A percentile compares a stretch with the other conserved stretches of the same genome.
phyloP scores from a whole-genome alignment of 2,797 vertebrate species.

The Esox masquinongy region DNA sequence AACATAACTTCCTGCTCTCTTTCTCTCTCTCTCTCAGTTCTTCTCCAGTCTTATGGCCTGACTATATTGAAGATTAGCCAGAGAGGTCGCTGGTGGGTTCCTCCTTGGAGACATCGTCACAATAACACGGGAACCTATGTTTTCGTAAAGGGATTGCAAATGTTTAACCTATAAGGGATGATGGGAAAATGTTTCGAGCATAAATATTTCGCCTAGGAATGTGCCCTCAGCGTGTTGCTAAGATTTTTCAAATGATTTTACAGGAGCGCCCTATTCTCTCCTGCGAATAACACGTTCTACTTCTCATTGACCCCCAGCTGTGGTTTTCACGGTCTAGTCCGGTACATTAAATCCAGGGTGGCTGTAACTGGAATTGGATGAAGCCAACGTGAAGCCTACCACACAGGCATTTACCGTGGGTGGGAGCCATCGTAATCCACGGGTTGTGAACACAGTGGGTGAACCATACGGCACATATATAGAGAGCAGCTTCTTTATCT shows the following conservation, averaged over 20 bases:
- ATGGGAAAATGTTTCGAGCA: neutral
- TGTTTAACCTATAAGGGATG: neutral
- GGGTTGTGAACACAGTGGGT: slow-evolving; percentile 39
- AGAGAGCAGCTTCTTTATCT: neutral
- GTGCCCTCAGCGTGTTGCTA: slow-evolving; percentile 19
- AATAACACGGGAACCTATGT: neutral
- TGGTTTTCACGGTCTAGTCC: slow-evolving; percentile 36
- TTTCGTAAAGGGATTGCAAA: neutral
- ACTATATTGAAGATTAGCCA: slow-evolving; percentile 17
- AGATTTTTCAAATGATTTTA: slow-evolving; percentile 35
- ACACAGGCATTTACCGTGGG: slow-evolving; percentile 40
- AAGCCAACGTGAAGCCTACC: slow-evolving; percentile 27
- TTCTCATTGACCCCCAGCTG: slow-evolving; percentile 31
- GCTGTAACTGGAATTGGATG: slow-evolving; percentile 45
- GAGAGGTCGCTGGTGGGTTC: neutral
- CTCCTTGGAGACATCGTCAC: neutral
- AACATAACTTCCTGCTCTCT: neutral
- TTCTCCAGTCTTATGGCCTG: neutral
- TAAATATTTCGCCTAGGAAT: neutral
- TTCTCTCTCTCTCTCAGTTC: slow-evolving; percentile 6
- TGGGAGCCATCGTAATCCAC: slow-evolving; percentile 46
- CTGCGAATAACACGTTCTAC: slow-evolving; percentile 37
- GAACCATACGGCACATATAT: slow-evolving; percentile 38
- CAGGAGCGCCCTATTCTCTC: slow-evolving; percentile 28
- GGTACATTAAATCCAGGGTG: slow-evolving; percentile 40